phyloP scores from a whole-genome alignment of 2,113 vertebrate genomes.

The zebrafish (Danio rerio) region GRCz12tu NC_133190.1:4519501-4520000 shows the following conservation, averaged over 20 bases:
- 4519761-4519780: not conserved
- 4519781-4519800: not conserved
- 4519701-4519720: slow-evolving; percentile 48
- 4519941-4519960: no score
- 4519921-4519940: no score
- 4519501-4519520: slow-evolving; percentile 4
- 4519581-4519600: slow-evolving; percentile 24
- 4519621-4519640: slow-evolving; percentile 17
- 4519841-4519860: no score
- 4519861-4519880: no score
- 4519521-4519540: slow-evolving; percentile 18
- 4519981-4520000: no score
- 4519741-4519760: not conserved
- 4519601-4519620: slow-evolving; percentile 11
- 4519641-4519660: slow-evolving; percentile 37
- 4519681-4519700: slow-evolving; percentile 44
- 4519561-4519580: not conserved
- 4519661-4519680: slow-evolving; percentile 30
- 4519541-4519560: slow-evolving; percentile 8
- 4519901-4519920: no score
- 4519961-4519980: no score
- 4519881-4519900: no score
- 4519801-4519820: not conserved
- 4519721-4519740: slow-evolving; percentile 28
- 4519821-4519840: no score